A percentile compares a stretch with the other conserved stretches of the same genome.
Conservation (phyloP, 2,113 vertebrate genomes). For the Oriolus oriolus region DNA sequence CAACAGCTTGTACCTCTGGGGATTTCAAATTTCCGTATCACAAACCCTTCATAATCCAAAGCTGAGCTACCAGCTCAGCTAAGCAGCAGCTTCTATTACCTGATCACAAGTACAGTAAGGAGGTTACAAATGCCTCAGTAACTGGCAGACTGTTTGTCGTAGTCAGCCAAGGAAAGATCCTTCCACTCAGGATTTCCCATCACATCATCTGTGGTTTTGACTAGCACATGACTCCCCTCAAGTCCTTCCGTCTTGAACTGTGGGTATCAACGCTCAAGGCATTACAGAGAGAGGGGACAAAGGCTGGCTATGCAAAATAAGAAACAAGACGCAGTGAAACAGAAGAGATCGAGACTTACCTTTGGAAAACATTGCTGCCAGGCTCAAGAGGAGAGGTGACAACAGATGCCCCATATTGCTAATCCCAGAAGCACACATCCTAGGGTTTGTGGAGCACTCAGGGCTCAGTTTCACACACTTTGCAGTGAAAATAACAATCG, state of each 20-base stretch:
- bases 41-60: background rate
- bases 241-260: background rate
- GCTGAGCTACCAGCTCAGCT: background rate
- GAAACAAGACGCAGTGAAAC: background rate
- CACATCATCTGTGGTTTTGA: accelerated
- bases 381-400: conserved; percentile 71
- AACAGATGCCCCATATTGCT: conserved; percentile 64
- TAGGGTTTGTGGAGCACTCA: background rate
- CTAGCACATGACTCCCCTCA: background rate
- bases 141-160: background rate
- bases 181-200: background rate
- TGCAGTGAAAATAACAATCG: background rate
- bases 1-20: background rate
- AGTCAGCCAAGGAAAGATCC: background rate
- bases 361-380: conserved; percentile 73
- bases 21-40: background rate
- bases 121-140: background rate
- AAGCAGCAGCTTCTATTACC: background rate
- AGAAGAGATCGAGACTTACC: conserved; percentile 57
- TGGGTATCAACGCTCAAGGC: background rate
- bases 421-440: conserved; percentile 64
- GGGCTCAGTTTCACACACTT: background rate
- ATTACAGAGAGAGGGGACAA: background rate
- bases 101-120: background rate
- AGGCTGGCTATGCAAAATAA: background rate